Evolutionary conservation across 2,113 vertebrate species (phyloP), one percentile per base, ranked within the genome.

Genomic region (Leucoraja erinaceus): DNA sequence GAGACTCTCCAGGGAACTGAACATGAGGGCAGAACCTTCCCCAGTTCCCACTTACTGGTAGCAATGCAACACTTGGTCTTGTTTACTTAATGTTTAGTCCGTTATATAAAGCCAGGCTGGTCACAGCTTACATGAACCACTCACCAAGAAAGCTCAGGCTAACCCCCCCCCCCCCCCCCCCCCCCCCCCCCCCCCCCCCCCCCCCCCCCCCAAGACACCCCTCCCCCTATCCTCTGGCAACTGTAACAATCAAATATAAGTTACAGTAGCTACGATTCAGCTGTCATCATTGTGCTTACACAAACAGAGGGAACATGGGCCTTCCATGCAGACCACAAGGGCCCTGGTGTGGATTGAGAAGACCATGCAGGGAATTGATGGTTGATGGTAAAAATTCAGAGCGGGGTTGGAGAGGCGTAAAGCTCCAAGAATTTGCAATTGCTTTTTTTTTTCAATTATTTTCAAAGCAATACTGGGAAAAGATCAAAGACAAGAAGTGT

Each of bases 11-110:
- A 54, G 33, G 38, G 66, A 16, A 3, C 61, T 61, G n/a, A 66
- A 20, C 84, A 63, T 33, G 14, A 90, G 86, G 68, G 68, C 33
- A 91, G 10, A 25, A 74, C 20, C 20, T 28, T 54, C 33, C 63
- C 68, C 11, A 68, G 20, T 20, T 54, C 12, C 66, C 11, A 54
- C 68, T 91, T 91, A 72, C 22, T 25, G 38, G 63, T 54, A 91
- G 12, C 18, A 54, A 68, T 91, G 33, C 66, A 72, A 11, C 18
- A 28, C 38, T 54, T 91, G 90, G 66, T 68, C 38, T 54, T 74
- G 68, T 91, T 72, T 91, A 70, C 72, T 74, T 91, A 72, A 74
- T 25, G 68, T 72, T 74, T 68, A 91, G 18, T 91, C 90, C 47
- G 90, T 68, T 54, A 91, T 20, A 38, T 20, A 47, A 70, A 59